Percentiles rank a stretch among this genome's conserved stretches.
Conservation (phyloP, 2,113 vertebrate genomes). For the Calcarius ornatus region DNA sequence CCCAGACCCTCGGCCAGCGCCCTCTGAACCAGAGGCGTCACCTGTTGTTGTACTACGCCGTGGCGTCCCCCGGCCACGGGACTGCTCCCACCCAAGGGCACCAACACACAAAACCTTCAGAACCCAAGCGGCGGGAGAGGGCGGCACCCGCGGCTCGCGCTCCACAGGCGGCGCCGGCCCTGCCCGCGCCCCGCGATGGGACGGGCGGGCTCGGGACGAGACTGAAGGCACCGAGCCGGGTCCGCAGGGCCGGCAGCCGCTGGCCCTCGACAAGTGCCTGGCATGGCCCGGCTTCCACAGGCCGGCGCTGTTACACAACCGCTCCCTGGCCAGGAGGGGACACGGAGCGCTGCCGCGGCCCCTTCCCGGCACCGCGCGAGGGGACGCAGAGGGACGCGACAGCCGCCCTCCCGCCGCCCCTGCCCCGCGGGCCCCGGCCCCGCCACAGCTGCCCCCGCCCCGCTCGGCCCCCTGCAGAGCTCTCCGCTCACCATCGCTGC, state of each 20-base stretch:
- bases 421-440: background rate
- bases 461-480: background rate
- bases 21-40: background rate
- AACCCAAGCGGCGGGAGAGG: background rate
- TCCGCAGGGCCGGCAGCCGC: background rate
- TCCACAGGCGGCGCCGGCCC: background rate
- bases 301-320: background rate
- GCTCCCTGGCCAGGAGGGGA: background rate
- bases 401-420: background rate
- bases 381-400: background rate
- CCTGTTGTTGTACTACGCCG: background rate
- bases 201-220: background rate
- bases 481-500: background rate
- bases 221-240: background rate
- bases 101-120: rapidly evolving
- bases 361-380: background rate
- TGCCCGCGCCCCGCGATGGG: background rate
- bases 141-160: background rate
- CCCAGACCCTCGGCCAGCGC: background rate
- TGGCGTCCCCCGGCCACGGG: background rate
- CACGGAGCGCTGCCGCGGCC: background rate
- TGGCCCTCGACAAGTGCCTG: background rate
- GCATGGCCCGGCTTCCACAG: background rate
- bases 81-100: rapidly evolving
- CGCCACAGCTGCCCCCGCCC: background rate